Percentiles rank a stretch among this genome's conserved stretches.
Evolutionary conservation across 2,888 invertebrate genomes (phyloP).

Genomic region (Rhingia campestris): DNA sequence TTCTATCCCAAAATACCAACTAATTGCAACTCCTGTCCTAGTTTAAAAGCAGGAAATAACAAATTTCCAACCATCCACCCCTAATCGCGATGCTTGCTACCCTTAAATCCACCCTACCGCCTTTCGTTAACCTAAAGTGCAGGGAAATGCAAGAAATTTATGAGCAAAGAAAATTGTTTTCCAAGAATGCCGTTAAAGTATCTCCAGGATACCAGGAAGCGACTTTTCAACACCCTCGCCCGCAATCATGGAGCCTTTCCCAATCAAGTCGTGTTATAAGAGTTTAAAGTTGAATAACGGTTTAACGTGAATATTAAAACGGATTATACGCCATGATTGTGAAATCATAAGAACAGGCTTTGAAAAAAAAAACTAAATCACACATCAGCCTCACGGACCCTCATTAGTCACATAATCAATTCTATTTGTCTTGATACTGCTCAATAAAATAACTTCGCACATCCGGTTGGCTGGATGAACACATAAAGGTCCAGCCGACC

Average conservation of each 20-base stretch:
- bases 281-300: conserved; percentile 21
- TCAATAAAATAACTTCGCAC: conserved; percentile 31
- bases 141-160: conserved; percentile 47
- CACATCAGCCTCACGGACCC: conserved; percentile 28
- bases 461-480: neutral
- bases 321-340: neutral
- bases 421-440: conserved; percentile 18
- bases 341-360: neutral
- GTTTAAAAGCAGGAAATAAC: conserved; percentile 37
- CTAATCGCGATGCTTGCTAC: conserved; percentile 8
- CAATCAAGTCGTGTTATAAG: conserved; percentile 24
- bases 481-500: conserved; percentile 10
- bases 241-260: no score
- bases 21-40: conserved; percentile 25
- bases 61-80: conserved; percentile 19
- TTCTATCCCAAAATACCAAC: conserved; percentile 44
- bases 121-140: conserved; percentile 15
- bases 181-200: conserved; percentile 30
- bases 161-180: conserved; percentile 44
- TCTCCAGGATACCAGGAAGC: conserved; percentile 21
- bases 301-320: conserved; percentile 9
- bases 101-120: neutral
- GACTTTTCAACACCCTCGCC: neutral
- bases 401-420: conserved; percentile 51
- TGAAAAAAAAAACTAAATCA: neutral